Evolutionary conservation across 2,888 invertebrate genomes (phyloP).

Genomic region (Callimorpha dominula): DNA sequence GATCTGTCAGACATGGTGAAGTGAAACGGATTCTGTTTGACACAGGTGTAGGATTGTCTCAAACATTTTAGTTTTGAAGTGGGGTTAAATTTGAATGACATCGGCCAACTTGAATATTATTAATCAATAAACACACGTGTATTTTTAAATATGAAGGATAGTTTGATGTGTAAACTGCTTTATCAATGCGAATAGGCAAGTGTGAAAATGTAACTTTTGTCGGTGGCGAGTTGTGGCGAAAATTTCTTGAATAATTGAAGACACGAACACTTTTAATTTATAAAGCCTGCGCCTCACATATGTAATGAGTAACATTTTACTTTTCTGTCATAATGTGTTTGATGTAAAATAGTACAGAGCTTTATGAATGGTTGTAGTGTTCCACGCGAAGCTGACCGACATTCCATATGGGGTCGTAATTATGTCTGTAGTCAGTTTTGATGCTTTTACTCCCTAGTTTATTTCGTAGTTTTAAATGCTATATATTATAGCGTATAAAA

Average conservation of each 20-base stretch:
- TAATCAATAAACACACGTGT: too few species aligned
- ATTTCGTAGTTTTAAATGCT: slow-evolving; percentile 14
- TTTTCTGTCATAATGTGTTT: neutral
- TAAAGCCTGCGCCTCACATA: neutral
- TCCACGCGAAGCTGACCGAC: slow-evolving; percentile 14
- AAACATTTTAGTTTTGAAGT: too few species aligned
- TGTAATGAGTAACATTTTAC: neutral
- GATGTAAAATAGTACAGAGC: neutral
- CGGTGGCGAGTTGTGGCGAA: neutral
- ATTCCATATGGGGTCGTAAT: slow-evolving; percentile 15
- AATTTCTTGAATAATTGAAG: neutral
- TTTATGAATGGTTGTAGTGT: slow-evolving; percentile 1
- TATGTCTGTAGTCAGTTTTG: slow-evolving; percentile 7
- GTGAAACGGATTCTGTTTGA: too few species aligned
- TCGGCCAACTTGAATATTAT: too few species aligned
- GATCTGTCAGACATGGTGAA: too few species aligned
- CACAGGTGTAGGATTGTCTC: too few species aligned
- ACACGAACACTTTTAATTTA: neutral
- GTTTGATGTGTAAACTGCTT: too few species aligned
- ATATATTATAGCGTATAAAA: slow-evolving; percentile 7
- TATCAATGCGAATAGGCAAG: neutral
- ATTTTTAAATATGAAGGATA: too few species aligned
- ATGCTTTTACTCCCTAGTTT: slow-evolving; percentile 6
- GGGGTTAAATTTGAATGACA: too few species aligned
- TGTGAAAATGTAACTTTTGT: neutral